Conservation (phyloP, 2,113 vertebrate genomes). For the Erpornis zantholeuca region DNA sequence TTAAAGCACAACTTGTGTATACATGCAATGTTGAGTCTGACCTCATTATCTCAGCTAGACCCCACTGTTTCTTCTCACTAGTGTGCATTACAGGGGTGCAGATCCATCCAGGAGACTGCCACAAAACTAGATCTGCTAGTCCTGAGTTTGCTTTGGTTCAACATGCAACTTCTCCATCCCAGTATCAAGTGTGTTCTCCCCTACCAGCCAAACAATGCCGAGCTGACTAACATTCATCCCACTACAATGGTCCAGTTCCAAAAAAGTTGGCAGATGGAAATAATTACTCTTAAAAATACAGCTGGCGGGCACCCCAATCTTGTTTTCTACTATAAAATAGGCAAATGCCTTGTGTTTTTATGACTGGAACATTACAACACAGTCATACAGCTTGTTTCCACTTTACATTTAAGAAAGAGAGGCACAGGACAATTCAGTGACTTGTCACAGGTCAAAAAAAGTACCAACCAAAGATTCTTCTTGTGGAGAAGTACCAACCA, state of each 20-base stretch:
- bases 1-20: background rate
- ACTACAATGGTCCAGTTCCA: background rate
- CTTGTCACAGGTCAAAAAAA: background rate
- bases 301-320: background rate
- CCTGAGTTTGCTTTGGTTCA: background rate
- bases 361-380: background rate
- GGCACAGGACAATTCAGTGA: too few relatives aligned
- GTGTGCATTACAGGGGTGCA: background rate
- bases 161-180: background rate
- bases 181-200: background rate
- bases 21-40: accelerated
- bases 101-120: background rate
- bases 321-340: background rate
- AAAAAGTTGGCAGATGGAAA: background rate
- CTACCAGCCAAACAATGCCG: background rate
- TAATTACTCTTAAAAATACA: background rate
- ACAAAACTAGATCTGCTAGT: background rate
- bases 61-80: background rate
- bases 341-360: background rate
- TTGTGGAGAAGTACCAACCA: accelerated
- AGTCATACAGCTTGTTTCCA: background rate
- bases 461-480: background rate
- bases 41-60: background rate
- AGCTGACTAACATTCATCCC: background rate
- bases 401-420: background rate